Conservation (phyloP, 2,888 invertebrate species). For the Myopa tessellatipennis region DNA sequence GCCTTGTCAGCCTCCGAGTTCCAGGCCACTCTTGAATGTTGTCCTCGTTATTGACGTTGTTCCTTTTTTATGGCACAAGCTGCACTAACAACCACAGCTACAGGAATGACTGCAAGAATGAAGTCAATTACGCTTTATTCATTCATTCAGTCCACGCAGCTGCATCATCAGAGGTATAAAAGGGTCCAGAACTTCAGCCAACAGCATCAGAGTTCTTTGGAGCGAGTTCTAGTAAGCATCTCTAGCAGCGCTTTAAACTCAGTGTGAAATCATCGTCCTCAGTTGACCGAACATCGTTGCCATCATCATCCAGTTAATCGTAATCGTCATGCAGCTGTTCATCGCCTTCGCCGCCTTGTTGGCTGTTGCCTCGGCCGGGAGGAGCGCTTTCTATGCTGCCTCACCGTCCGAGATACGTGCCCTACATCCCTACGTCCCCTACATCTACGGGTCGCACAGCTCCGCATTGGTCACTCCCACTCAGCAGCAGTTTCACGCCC, state of each 20-base stretch:
- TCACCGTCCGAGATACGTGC: slow-evolving; percentile 47
- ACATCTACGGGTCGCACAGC: slow-evolving; percentile 56
- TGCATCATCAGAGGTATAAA: slow-evolving; percentile 57
- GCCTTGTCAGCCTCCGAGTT: neutral
- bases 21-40: neutral
- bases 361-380: slow-evolving; percentile 52
- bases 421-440: too few relatives aligned
- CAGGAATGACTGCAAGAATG: slow-evolving; percentile 6
- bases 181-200: slow-evolving; percentile 54
- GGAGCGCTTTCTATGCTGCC: slow-evolving; percentile 50
- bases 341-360: slow-evolving; percentile 54
- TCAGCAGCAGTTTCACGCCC: slow-evolving; percentile 71
- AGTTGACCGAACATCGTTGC: neutral
- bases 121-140: neutral
- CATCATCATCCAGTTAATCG: neutral
- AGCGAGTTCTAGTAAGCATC: slow-evolving; percentile 61
- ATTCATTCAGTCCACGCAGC: slow-evolving; percentile 3
- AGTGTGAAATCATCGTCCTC: slow-evolving; percentile 30
- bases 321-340: slow-evolving; percentile 48
- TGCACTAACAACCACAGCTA: slow-evolving; percentile 4
- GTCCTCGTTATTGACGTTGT: slow-evolving; percentile 10
- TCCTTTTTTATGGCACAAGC: neutral
- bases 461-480: slow-evolving; percentile 63
- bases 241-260: slow-evolving; percentile 53
- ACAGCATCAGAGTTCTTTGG: slow-evolving; percentile 54